These are phyloP conservation scores for Thymallus thymallus DNA, from an alignment of 2,113 vertebrate species.

Conservation along the genomic window DNA sequence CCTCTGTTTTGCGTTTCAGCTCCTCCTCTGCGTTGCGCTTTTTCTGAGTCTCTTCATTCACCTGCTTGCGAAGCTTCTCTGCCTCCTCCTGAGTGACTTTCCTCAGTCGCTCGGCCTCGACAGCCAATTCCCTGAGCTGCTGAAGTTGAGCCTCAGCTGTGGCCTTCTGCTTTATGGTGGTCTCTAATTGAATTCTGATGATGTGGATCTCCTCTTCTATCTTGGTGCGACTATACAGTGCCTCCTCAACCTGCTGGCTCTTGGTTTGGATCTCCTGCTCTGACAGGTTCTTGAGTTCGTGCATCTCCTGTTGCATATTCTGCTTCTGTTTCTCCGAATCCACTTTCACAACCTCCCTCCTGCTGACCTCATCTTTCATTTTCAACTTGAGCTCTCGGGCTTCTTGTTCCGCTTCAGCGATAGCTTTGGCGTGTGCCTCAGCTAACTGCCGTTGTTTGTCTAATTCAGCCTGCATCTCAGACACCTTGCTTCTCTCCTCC, in stretches of 20 bases:
- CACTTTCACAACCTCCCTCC: conserved; percentile 83
- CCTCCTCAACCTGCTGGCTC: conserved; percentile 84
- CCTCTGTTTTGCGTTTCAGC: conserved; percentile 83
- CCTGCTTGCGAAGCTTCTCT: conserved; percentile 86
- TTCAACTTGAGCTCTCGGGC: conserved; percentile 83
- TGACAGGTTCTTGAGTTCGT: conserved; percentile 84
- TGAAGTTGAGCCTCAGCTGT: conserved; percentile 81
- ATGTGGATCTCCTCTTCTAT: conserved; percentile 93
- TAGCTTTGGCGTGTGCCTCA: conserved; percentile 87
- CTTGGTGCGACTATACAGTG: conserved; percentile 78
- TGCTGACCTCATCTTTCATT: conserved; percentile 89
- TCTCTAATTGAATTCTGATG: conserved; percentile 86
- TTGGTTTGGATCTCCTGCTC: conserved; percentile 89
- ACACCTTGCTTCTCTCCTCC: conserved; percentile 86
- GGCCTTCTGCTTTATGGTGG: conserved; percentile 79
- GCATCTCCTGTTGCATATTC: conserved; percentile 91
- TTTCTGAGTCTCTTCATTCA: conserved; percentile 89
- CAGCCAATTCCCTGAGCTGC: conserved; percentile 76
- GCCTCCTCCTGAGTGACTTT: conserved; percentile 88
- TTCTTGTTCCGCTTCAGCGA: conserved; percentile 86
- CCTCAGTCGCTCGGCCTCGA: conserved; percentile 85
- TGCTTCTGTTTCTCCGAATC: conserved; percentile 90
- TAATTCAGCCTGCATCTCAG: conserved; percentile 90
- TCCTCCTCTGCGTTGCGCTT: conserved; percentile 91
- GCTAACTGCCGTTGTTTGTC: conserved; percentile 92